Conservation (phyloP, 2,888 invertebrate genomes). For the Mythimna pallens region DNA sequence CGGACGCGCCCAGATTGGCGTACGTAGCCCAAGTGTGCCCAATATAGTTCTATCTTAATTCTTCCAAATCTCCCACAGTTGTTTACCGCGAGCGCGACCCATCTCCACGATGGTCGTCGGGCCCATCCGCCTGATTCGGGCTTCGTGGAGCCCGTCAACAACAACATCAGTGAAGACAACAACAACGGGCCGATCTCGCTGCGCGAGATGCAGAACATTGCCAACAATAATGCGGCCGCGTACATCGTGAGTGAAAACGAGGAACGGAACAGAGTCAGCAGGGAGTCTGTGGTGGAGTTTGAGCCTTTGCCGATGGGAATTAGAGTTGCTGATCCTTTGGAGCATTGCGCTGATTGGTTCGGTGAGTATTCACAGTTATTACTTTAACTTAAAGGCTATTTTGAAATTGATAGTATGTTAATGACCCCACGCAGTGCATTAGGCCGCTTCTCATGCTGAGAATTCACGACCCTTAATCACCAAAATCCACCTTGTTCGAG, state of each 20-base stretch:
- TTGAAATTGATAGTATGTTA: not conserved
- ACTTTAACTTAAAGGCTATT: not conserved
- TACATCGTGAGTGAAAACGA: conserved; percentile 89
- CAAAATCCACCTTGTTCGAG: too few relatives aligned
- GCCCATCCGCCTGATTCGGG: conserved; percentile 84
- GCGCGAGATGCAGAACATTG: conserved; percentile 90
- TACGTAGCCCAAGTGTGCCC: too few relatives aligned
- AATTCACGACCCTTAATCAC: not conserved
- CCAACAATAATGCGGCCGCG: conserved; percentile 89
- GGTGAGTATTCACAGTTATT: conserved; percentile 73
- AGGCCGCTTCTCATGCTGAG: not conserved
- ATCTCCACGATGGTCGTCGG: conserved; percentile 84
- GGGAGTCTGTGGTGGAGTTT: conserved; percentile 87
- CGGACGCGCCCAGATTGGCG: too few relatives aligned
- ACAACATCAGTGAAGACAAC: conserved; percentile 89
- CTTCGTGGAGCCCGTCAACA: conserved; percentile 86
- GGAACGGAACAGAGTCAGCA: conserved; percentile 83
- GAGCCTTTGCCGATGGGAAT: conserved; percentile 83
- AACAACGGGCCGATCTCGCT: conserved; percentile 90
- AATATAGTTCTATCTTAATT: not conserved
- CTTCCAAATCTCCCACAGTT: conserved; percentile 71
- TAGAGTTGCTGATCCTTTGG: conserved; percentile 82
- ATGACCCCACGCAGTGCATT: not conserved
- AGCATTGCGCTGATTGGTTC: conserved; percentile 86
- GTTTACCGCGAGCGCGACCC: conserved; percentile 85